phyloP scores from a whole-genome alignment of 2,113 vertebrate genomes.

The Verasper variegatus region DNA sequence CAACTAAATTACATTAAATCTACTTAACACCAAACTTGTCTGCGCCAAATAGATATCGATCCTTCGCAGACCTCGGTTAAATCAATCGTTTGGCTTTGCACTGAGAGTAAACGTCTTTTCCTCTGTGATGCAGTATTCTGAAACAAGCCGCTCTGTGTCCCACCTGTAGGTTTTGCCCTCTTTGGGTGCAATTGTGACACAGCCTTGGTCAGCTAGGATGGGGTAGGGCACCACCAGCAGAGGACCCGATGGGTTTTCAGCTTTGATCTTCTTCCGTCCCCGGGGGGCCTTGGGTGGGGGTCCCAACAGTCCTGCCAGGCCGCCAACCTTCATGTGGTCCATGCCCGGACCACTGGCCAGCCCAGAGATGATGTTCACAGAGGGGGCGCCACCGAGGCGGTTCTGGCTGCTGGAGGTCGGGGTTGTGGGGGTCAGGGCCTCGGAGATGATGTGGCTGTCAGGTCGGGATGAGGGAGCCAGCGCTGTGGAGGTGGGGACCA shows the following conservation, averaged over 20 bases:
- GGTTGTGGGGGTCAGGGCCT: slow-evolving; percentile 92
- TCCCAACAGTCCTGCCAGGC: slow-evolving; percentile 92
- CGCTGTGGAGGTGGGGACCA: slow-evolving; percentile 74
- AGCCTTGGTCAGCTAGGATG: slow-evolving; percentile 89
- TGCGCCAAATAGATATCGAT: too few relatives aligned
- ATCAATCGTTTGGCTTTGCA: too few relatives aligned
- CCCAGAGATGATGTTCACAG: slow-evolving; percentile 94
- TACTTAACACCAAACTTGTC: background rate
- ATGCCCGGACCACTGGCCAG: slow-evolving; percentile 92
- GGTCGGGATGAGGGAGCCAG: slow-evolving; percentile 88
- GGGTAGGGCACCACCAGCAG: slow-evolving; percentile 97
- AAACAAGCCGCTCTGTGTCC: slow-evolving; percentile 18
- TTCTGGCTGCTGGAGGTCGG: slow-evolving; percentile 94
- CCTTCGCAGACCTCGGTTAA: background rate
- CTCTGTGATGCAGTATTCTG: background rate
- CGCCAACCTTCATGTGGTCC: slow-evolving; percentile 92
- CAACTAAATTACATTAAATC: too few relatives aligned
- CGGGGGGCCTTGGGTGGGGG: slow-evolving; percentile 89
- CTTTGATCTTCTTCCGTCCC: slow-evolving; percentile 98
- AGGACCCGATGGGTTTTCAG: slow-evolving; percentile 89
- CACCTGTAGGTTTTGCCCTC: slow-evolving; percentile 99
- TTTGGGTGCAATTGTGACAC: slow-evolving; percentile 87
- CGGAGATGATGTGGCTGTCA: slow-evolving; percentile 85
- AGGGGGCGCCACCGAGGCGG: slow-evolving; percentile 90
- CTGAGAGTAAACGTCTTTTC: background rate